Percentiles rank a stretch among this genome's conserved stretches.
These are phyloP conservation scores for Erythrolamprus reginae DNA, from an alignment of 2,113 vertebrate species.

Conservation along the genomic window DNA sequence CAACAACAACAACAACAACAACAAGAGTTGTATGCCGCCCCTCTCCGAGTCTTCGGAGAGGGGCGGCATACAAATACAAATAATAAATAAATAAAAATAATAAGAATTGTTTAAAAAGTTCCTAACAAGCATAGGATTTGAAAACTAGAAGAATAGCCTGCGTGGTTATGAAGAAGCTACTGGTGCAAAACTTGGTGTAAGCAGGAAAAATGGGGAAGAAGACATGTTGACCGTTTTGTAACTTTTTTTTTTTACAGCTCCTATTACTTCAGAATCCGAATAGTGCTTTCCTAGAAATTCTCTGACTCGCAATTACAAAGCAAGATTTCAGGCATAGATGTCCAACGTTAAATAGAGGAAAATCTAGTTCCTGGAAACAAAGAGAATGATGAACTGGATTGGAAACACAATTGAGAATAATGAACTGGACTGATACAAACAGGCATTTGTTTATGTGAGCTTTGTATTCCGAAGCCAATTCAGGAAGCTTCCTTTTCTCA, in stretches of 20 bases:
- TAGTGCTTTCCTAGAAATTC: neutral
- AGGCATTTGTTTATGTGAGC: conserved; percentile 49
- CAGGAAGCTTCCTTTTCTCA: conserved; percentile 46
- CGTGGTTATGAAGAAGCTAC: neutral
- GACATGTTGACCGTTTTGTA: neutral
- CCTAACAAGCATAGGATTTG: neutral
- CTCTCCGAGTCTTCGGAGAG: too few relatives aligned
- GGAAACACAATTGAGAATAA: neutral
- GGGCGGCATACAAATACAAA: too few relatives aligned
- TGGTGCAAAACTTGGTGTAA: neutral
- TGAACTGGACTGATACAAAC: neutral
- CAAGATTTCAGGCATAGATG: too few relatives aligned
- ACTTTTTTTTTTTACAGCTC: neutral
- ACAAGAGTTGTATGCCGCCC: too few relatives aligned
- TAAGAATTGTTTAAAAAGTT: too few relatives aligned
- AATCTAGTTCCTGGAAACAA: neutral
- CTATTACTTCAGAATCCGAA: neutral
- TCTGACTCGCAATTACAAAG: neutral
- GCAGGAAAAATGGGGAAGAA: neutral
- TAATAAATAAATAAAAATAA: too few relatives aligned
- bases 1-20: too few relatives aligned
- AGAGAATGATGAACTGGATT: neutral
- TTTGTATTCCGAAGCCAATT: conserved; percentile 54
- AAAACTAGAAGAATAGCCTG: neutral
- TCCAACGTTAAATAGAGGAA: neutral